Base-by-base conservation (phyloP, 2,113 vertebrate species). In the Thomomys bottae region DNA sequence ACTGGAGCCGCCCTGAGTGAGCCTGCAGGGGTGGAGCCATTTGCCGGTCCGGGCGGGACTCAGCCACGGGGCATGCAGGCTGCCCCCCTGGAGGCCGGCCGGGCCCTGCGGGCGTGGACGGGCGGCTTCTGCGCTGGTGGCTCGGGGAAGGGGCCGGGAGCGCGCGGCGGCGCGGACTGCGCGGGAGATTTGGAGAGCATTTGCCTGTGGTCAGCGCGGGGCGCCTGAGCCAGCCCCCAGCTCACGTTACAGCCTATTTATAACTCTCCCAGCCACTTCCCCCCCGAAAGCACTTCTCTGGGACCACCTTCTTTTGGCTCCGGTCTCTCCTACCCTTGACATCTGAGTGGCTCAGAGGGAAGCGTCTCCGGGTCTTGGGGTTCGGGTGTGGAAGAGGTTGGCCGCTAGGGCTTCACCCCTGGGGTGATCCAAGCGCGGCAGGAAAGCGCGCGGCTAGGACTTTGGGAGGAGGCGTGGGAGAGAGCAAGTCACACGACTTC, bases 211-310 rank as follows among this genome's bases (percentile, higher is more conserved):
- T 99, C 99, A 99, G 98, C 98, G 97, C 98, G 75, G 98, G 97
- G 98, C 96, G 97, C 98, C 97, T 98, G 98, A 99, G 98, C 99
- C 99, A 98, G 98, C 99, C 99, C 99, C n/a, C n/a, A n/a, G n/a
- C n/a, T n/a, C n/a, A n/a, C n/a, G n/a, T n/a, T n/a, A n/a, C n/a
- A n/a, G n/a, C n/a, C n/a, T n/a, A n/a, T n/a, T n/a, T n/a, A n/a
- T n/a, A n/a, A n/a, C 98, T 97, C 98, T 98, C 98, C 98, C 45
- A 98, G 97, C 98, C 89, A 97, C 98, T 98, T 98, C 98, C 98
- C 45, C 98, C 98, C 98, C 98, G 87, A 97, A 95, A 98, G 98
- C 98, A 98, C 98, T 97, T 98, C 98, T 97, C 96, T 97, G 98
- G 98, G 98, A 99, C 98, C 98, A 98, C 98, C 98, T 98, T 98